These are phyloP conservation scores for Micromussa lordhowensis DNA, from an alignment of 92 coral and sea anemone genomes.

Conservation along the genomic window DNA sequence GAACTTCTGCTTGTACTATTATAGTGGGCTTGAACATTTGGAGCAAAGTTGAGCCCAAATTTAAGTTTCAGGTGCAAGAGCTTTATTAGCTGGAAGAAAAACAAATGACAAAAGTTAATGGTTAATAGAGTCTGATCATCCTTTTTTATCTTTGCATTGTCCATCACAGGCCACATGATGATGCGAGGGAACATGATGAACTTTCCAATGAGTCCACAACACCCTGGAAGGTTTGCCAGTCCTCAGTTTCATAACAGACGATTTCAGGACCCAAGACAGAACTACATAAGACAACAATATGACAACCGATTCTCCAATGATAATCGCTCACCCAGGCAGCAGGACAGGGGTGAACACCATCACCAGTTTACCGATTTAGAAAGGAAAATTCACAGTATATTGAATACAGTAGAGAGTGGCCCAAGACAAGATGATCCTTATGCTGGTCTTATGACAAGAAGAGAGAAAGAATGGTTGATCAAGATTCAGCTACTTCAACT, in stretches of 20 bases:
- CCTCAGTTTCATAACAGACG: slow-evolving; percentile 79
- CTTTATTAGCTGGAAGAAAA: not conserved
- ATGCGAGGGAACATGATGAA: slow-evolving; percentile 59
- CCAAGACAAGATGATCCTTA: slow-evolving; percentile 72
- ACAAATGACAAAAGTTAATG: not conserved
- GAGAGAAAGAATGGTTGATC: slow-evolving; percentile 97
- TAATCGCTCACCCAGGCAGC: slow-evolving; percentile 38
- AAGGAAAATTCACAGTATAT: slow-evolving; percentile 82
- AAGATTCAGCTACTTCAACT: slow-evolving; percentile 94
- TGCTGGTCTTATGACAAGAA: slow-evolving; percentile 94
- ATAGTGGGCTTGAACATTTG: too few relatives aligned
- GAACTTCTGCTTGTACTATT: too few relatives aligned
- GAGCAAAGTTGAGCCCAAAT: not conserved
- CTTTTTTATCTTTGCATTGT: not conserved
- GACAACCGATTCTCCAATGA: slow-evolving; percentile 60
- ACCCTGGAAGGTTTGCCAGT: slow-evolving; percentile 74
- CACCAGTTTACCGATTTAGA: slow-evolving; percentile 78
- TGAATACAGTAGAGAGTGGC: slow-evolving; percentile 61
- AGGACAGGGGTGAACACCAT: slow-evolving; percentile 54
- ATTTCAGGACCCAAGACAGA: slow-evolving; percentile 49
- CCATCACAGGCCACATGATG: slow-evolving; percentile 66
- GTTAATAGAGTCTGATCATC: not conserved
- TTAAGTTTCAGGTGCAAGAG: not conserved
- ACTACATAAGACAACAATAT: slow-evolving; percentile 47
- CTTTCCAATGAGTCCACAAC: slow-evolving; percentile 72